Percentiles rank a stretch among this genome's conserved stretches.
phyloP scores from a whole-genome alignment of 2,797 vertebrate species.

The Chanos chanos region DNA sequence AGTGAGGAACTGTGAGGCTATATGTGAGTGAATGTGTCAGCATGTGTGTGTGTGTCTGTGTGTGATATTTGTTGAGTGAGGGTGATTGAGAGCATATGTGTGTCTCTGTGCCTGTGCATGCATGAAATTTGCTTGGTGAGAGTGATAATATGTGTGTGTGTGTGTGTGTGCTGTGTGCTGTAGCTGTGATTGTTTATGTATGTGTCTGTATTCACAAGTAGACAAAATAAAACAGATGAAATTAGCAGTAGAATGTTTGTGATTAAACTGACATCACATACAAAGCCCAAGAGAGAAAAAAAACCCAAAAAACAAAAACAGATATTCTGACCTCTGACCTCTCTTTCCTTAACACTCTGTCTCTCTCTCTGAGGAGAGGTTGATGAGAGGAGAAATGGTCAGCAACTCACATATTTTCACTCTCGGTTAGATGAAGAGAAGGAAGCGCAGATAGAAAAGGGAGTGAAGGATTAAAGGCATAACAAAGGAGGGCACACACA shows the following conservation, averaged over 20 bases:
- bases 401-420: constrained; percentile 1
- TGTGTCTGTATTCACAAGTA: constrained; percentile 5
- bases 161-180: constrained; percentile 1
- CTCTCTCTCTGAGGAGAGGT: neutral
- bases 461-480: constrained; percentile 38
- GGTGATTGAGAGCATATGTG: constrained; percentile 18
- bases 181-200: constrained; percentile 6
- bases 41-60: constrained; percentile 5
- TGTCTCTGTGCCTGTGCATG: constrained; percentile 1
- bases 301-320: constrained; percentile 34
- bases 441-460: constrained; percentile 45
- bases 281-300: constrained; percentile 47
- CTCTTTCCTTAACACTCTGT: neutral
- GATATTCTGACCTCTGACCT: constrained; percentile 26
- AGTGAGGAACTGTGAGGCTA: constrained; percentile 27
- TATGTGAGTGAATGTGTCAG: constrained; percentile 1
- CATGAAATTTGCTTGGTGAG: neutral
- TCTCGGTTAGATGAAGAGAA: constrained; percentile 5
- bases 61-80: too few relatives aligned
- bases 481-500: constrained; percentile 17
- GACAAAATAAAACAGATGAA: constrained; percentile 50
- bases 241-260: constrained; percentile 57
- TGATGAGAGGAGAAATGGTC: neutral
- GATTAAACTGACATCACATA: constrained; percentile 56
- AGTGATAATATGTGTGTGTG: neutral